Conservation (phyloP, 2,113 vertebrate genomes). For the Chionomys nivalis region DNA sequence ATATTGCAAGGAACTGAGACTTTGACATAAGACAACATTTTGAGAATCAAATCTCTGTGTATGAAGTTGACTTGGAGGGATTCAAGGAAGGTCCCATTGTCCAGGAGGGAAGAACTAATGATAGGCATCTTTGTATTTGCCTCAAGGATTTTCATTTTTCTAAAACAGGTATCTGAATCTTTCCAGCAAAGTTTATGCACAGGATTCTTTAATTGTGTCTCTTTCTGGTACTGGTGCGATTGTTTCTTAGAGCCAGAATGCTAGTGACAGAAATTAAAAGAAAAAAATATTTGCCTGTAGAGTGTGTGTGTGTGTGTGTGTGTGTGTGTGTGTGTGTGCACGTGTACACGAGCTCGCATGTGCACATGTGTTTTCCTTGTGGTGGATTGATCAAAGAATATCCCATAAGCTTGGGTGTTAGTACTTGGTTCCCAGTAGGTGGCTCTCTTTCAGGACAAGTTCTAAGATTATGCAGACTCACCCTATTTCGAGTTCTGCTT, state of each 20-base stretch:
- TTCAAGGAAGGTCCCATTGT: neutral
- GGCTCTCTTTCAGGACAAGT: neutral
- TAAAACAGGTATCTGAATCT: neutral
- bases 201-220: neutral
- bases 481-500: neutral
- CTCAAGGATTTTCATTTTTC: neutral
- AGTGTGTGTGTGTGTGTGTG: no score
- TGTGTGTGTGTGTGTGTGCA: no score
- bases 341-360: no score
- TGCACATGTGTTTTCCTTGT: neutral
- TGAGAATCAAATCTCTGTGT: neutral
- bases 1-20: neutral
- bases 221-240: neutral
- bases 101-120: neutral
- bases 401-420: neutral
- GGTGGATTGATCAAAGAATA: neutral
- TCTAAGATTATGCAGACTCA: neutral
- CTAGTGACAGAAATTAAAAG: neutral
- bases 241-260: neutral
- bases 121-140: neutral
- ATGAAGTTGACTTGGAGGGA: neutral
- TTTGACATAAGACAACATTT: neutral
- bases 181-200: neutral
- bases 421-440: neutral
- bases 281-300: neutral